phyloP scores from a whole-genome alignment of 2,113 vertebrate species.

The Catharus bicknelli region DNA sequence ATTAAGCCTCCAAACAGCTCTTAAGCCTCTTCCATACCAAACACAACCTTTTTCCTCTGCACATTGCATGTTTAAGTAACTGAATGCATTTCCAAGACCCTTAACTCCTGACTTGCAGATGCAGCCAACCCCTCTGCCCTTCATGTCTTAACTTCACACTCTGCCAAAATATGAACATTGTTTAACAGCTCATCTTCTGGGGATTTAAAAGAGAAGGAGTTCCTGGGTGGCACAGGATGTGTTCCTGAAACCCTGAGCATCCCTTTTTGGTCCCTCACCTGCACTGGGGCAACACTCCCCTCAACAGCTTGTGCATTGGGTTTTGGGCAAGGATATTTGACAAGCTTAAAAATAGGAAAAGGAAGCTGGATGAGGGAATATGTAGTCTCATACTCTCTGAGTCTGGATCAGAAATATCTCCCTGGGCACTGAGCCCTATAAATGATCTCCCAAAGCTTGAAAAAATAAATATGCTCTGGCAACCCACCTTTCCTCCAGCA shows the following conservation, averaged over 20 bases:
- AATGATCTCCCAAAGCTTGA: not conserved
- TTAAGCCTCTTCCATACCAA: not conserved
- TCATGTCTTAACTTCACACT: not conserved
- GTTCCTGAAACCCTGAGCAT: not conserved
- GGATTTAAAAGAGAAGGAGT: not conserved
- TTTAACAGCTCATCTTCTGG: not conserved
- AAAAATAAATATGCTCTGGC: not conserved
- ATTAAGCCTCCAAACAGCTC: not conserved
- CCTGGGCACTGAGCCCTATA: not conserved
- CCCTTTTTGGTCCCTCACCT: not conserved
- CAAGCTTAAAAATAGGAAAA: not conserved
- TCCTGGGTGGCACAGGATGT: not conserved
- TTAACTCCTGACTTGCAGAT: not conserved
- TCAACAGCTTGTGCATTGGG: not conserved
- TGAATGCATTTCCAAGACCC: not conserved
- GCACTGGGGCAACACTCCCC: not conserved
- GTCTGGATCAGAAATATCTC: not conserved
- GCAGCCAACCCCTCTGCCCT: not conserved
- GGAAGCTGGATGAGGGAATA: not conserved
- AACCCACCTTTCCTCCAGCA: not conserved
- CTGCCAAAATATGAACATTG: not conserved
- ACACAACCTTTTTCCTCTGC: not conserved
- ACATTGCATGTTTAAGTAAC: not conserved
- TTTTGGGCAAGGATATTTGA: not conserved
- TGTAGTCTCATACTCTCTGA: not conserved